phyloP scores from a whole-genome alignment of 1,140 invertebrate species.

The roundworm (Caenorhabditis elegans) region WBcel235 BX284606.5:6335001-6335500 shows the following conservation, averaged over 20 bases:
- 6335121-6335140: slow-evolving; percentile 39
- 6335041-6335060: slow-evolving; percentile 34
- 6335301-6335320: too few relatives aligned
- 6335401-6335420: neutral
- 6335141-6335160: slow-evolving; percentile 44
- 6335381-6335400: slow-evolving; percentile 1
- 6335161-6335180: slow-evolving; percentile 34
- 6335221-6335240: neutral
- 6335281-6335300: too few relatives aligned
- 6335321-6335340: too few relatives aligned
- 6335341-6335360: neutral
- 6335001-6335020: slow-evolving; percentile 35
- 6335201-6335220: slow-evolving; percentile 45
- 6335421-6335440: neutral
- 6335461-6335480: too few relatives aligned
- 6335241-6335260: too few relatives aligned
- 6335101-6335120: slow-evolving; percentile 34
- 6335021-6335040: slow-evolving; percentile 39
- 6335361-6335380: slow-evolving; percentile 9
- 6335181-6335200: slow-evolving; percentile 42
- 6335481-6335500: too few relatives aligned
- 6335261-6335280: too few relatives aligned
- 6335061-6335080: slow-evolving; percentile 34
- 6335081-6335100: slow-evolving; percentile 41
- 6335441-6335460: neutral